Evolutionary conservation across 1,140 invertebrate species (phyloP), one percentile per base, ranked within the genome.

Genomic region (Anastatus disparis): DNA sequence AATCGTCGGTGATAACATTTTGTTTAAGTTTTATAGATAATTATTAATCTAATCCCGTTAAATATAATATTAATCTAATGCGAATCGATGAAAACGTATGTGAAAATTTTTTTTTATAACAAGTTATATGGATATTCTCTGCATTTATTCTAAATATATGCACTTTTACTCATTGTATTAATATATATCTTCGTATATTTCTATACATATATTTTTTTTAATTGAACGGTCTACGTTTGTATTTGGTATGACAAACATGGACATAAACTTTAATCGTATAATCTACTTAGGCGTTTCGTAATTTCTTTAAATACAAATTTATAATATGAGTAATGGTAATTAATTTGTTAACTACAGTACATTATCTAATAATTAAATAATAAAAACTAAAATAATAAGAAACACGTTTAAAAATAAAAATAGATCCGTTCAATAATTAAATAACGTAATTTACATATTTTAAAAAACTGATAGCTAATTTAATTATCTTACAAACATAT

Each of bases 71-170:
- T 26, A 61, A n/a, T 22, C 12, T 27, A 42, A 26, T 61, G 56
- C 56, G 56, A 59, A 59, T 42, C n/a, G 35, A 61, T 61, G 38
- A 61, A 61, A 44, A 61, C 20, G 35, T 61, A 61, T 44, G 15
- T 38, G 22, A 42, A 44, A 44, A 42, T 61, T 61, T 61, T 6
- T n/a, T 61, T 7, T 42, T 7, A 4, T 61, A 42, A 61, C 20
- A n/a, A 61, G 24, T 24, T 29, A 24, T 61, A 61, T 42, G 26
- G 56, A 40, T 42, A 61, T 61, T 61, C 15, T 42, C 4, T 22
- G 13, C n/a, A 52, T 52, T 27, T 24, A 12, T 35, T 58, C 15
- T 35, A 58, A 35, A 35, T 58, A 20, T 40, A 58, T 58, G 20
- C 31, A 20, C 29, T n/a, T 58, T 55, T 55, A 3, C 13, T 55